Base-by-base conservation (phyloP, 2,888 invertebrate species). In the Phortica magna region DNA sequence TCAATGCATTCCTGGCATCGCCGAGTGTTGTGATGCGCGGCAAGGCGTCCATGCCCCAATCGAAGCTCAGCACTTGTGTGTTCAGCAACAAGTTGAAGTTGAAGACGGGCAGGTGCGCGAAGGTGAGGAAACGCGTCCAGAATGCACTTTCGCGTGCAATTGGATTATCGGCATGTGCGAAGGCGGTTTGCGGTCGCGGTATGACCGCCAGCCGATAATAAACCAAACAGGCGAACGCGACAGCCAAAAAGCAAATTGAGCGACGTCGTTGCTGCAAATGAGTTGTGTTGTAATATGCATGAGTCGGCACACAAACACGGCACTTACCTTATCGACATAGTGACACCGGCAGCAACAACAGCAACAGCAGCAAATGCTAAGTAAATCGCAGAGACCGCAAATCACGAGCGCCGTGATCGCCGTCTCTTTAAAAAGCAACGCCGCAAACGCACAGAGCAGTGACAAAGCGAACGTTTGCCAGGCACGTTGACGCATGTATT, bases 21-120 rank as follows among this genome's bases (percentile, higher is more conserved):
- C 94, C 93, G 31, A 96, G 85, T 57, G 95, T 94, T 68, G 95
- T 95, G 84, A 99, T 94, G 81, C 96, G 94, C 9, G 98, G 97
- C 86, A 99, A 95, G 3, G 98, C 96, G 85, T 98, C 98, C 98
- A 99, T 99, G n/a, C 98, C 98, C 99, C 99, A 99, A 92, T 99
- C 99, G 93, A 98, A 99, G 92, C 98, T 98, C 76, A 99, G 93
- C 83, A 95, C 95, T 84, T 94, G 94, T 4, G 99, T 98, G 92
- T 95, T 97, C 41, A 98, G 91, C 74, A 98, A 93, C 88, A 99
- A 94, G 91, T 95, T 94, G 88, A 97, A 95, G 92, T 98, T 98
- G 90, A 97, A 96, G 68, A 96, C 95, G 55, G 98, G 98, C 83
- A 99, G 94, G 91, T 97, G 98, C 82, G 95, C 93, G 92, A 98